phyloP scores from a whole-genome alignment of 2,797 vertebrate genomes.

The Sebastes trivittatus region DNA sequence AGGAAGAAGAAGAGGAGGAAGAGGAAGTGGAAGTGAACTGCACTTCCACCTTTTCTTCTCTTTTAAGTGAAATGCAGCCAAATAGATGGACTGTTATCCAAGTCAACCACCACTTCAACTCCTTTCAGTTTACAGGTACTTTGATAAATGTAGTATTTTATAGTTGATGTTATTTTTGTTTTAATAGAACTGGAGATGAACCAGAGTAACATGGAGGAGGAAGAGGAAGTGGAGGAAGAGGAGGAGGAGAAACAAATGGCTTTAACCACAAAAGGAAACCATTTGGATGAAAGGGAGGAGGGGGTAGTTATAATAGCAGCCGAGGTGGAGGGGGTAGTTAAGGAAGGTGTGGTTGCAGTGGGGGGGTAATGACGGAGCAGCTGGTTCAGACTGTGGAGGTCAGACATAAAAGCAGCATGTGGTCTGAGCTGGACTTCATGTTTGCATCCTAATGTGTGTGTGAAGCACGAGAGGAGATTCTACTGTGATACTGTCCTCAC shows the following conservation, averaged over 20 bases:
- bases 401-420: conserved; percentile 26
- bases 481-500: no score
- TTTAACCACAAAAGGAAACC: conserved; percentile 51
- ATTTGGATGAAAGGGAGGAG: conserved; percentile 23
- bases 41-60: background rate
- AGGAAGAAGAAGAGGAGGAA: background rate
- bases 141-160: no score
- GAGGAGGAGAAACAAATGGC: conserved; percentile 59
- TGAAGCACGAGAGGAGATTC: background rate
- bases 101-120: background rate
- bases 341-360: background rate
- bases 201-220: background rate
- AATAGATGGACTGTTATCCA: background rate
- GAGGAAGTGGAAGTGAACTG: background rate
- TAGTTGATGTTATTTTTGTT: no score
- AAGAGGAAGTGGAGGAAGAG: background rate
- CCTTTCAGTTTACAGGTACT: background rate
- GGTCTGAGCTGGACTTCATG: background rate
- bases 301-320: no score
- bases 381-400: background rate
- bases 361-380: background rate
- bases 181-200: background rate
- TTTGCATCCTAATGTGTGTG: background rate
- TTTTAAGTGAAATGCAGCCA: background rate
- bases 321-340: no score